phyloP scores from a whole-genome alignment of 2,797 vertebrate genomes.

The Lophotriccus pileatus region DNA sequence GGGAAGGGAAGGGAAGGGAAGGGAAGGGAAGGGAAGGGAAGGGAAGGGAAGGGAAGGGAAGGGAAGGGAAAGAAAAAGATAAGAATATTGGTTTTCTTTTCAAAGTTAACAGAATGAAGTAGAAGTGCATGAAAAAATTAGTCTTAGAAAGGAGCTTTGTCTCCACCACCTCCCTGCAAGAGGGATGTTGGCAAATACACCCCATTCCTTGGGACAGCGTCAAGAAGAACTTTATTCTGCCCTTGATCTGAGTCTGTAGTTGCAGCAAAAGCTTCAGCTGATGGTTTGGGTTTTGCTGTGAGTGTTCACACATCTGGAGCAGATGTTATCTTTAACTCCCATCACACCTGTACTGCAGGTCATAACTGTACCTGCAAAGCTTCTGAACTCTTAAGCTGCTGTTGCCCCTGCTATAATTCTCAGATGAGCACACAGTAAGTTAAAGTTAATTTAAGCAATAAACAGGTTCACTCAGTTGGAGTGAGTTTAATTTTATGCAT shows the following conservation, averaged over 20 bases:
- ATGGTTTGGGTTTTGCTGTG: not conserved
- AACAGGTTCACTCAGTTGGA: not conserved
- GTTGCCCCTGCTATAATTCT: not conserved
- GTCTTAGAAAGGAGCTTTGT: not conserved
- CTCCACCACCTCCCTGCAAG: no score
- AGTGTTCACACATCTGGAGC: not conserved
- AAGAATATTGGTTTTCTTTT: not conserved
- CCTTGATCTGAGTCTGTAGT: not conserved
- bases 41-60: no score
- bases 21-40: no score
- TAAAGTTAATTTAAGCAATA: not conserved
- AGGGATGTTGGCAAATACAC: accelerated
- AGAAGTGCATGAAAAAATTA: not conserved
- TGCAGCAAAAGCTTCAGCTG: not conserved
- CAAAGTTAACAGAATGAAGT: not conserved
- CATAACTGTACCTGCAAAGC: not conserved
- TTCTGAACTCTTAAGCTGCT: accelerated
- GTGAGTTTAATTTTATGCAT: not conserved
- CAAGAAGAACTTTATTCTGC: not conserved
- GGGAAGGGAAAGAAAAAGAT: no score
- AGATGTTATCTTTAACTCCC: not conserved
- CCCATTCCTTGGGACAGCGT: not conserved
- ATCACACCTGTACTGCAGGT: not conserved
- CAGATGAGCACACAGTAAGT: not conserved
- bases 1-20: no score